Percentiles rank a stretch among this genome's conserved stretches.
Conservation (phyloP, 1,140 invertebrate genomes). For the Drosophila ogumai region DNA sequence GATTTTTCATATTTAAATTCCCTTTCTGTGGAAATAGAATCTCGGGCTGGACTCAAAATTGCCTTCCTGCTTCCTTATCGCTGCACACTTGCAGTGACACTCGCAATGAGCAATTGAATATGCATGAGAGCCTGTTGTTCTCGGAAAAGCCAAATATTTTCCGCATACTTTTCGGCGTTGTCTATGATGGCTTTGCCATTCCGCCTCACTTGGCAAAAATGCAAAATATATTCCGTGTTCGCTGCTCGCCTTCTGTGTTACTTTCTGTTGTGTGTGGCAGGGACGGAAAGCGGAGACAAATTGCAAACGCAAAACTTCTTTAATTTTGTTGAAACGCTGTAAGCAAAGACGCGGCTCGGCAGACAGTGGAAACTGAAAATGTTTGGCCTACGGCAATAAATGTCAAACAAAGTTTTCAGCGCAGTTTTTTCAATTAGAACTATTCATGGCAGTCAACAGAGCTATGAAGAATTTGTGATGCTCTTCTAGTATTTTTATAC, state of each 20-base stretch:
- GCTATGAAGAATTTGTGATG: background rate
- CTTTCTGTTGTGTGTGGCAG: background rate
- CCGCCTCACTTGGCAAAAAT: constrained; percentile 55
- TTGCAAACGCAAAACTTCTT: constrained; percentile 77
- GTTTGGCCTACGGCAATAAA: constrained; percentile 76
- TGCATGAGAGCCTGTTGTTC: constrained; percentile 52
- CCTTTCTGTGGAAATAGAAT: background rate
- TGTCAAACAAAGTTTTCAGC: constrained; percentile 70
- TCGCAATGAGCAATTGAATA: constrained; percentile 47
- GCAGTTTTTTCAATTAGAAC: constrained; percentile 74
- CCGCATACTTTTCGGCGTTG: constrained; percentile 25
- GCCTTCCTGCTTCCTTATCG: constrained; percentile 26
- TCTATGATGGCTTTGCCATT: constrained; percentile 38
- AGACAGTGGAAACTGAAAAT: constrained; percentile 62
- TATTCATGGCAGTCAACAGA: constrained; percentile 1
- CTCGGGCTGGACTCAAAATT: constrained; percentile 4
- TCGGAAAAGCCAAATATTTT: constrained; percentile 50
- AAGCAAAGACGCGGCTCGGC: constrained; percentile 39
- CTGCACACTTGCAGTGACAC: constrained; percentile 31
- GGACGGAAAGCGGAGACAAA: constrained; percentile 47
- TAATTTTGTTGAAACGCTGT: constrained; percentile 71
- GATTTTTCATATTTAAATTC: background rate
- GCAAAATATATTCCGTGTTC: constrained; percentile 43
- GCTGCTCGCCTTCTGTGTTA: constrained; percentile 5
- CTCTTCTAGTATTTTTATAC: background rate